phyloP scores from a whole-genome alignment of 53 echinoderm and acorn worm species.

The Echinometra lucunter region DNA sequence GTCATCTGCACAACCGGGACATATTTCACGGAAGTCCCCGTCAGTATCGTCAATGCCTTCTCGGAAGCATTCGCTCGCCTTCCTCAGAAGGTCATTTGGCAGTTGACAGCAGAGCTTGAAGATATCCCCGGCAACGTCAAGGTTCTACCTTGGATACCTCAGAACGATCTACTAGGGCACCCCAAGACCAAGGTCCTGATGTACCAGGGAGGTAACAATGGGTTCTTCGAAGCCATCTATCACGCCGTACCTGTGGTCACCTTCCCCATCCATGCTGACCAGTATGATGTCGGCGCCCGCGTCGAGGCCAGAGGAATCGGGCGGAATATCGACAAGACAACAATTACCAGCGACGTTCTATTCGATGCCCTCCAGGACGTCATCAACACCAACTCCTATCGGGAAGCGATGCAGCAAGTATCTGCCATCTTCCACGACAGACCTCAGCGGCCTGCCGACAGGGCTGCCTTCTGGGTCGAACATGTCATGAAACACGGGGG shows the following conservation, averaged over 20 bases:
- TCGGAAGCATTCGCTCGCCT: constrained; percentile 44
- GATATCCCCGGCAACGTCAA: constrained; percentile 24
- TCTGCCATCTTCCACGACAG: constrained; percentile 53
- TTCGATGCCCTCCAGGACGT: constrained; percentile 41
- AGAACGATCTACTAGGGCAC: constrained; percentile 65
- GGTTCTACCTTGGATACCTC: constrained; percentile 55
- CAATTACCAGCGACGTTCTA: constrained; percentile 43
- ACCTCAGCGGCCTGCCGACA: constrained; percentile 28
- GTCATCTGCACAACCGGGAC: constrained; percentile 45
- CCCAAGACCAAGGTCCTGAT: constrained; percentile 43
- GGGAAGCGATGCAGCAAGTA: neutral
- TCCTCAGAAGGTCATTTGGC: constrained; percentile 61
- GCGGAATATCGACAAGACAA: constrained; percentile 39
- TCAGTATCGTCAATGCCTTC: constrained; percentile 17
- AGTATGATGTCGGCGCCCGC: constrained; percentile 49
- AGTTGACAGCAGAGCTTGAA: neutral
- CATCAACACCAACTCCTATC: neutral
- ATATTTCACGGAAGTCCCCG: constrained; percentile 49
- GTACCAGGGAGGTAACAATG: constrained; percentile 76
- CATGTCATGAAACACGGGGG: constrained; percentile 47
- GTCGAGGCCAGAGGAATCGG: constrained; percentile 64
- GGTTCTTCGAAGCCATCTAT: constrained; percentile 74
- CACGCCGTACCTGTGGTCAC: constrained; percentile 69
- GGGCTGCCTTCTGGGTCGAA: constrained; percentile 55
- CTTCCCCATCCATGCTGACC: constrained; percentile 52